Conservation (phyloP, 2,888 invertebrate genomes). For the Papilio protenor region DNA sequence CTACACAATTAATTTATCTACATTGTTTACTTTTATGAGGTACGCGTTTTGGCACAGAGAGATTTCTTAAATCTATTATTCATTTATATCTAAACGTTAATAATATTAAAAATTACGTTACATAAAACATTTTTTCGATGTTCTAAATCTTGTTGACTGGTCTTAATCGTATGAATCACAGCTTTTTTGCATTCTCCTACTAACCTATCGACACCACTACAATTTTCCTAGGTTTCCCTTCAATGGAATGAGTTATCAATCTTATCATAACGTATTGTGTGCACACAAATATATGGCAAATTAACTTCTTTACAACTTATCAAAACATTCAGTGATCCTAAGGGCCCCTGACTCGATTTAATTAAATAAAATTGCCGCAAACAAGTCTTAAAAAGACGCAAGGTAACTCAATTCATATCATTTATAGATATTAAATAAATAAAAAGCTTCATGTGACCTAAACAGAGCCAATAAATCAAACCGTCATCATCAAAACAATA, state of each 20-base stretch:
- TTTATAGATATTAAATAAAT: conserved; percentile 30
- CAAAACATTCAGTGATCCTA: conserved; percentile 33
- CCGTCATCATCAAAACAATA: conserved; percentile 7
- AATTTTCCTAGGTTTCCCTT: conserved; percentile 70
- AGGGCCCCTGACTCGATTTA: conserved; percentile 8
- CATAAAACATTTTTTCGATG: conserved; percentile 82
- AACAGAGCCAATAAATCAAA: conserved; percentile 20
- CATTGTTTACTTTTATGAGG: conserved; percentile 87
- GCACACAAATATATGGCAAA: conserved; percentile 76
- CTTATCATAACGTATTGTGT: conserved; percentile 61
- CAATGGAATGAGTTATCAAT: conserved; percentile 76
- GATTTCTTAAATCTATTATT: conserved; percentile 84
- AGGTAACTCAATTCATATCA: conserved; percentile 40
- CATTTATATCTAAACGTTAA: conserved; percentile 74
- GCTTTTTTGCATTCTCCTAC: conserved; percentile 81
- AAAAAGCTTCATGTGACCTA: conserved; percentile 31
- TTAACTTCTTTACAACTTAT: conserved; percentile 50
- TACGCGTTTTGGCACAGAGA: conserved; percentile 93
- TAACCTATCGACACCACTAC: conserved; percentile 79
- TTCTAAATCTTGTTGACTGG: conserved; percentile 84
- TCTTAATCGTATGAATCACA: conserved; percentile 84
- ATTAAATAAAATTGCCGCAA: conserved; percentile 31
- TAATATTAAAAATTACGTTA: conserved; percentile 76
- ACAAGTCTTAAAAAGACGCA: conserved; percentile 30
- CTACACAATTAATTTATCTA: conserved; percentile 78